A percentile compares a stretch with the other conserved stretches of the same genome.
Evolutionary conservation across 2,797 vertebrate species (phyloP).

Genomic region (Macropus fuliginosus): DNA sequence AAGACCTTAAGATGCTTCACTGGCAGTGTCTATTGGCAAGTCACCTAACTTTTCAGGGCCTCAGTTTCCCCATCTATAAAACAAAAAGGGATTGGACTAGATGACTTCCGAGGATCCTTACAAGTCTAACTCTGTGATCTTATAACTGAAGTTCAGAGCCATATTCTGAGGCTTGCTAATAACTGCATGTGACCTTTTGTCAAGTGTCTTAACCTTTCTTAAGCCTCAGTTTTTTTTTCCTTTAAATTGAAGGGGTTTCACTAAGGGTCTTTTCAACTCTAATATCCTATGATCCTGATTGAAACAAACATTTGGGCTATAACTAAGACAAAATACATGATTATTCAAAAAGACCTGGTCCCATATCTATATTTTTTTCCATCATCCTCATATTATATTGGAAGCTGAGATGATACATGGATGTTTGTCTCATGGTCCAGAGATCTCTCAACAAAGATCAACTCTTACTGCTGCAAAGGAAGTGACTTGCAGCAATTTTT

Average conservation of each 20-base stretch:
- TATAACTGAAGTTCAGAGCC: neutral
- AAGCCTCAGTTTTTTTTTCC: too few species aligned
- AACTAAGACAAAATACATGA: neutral
- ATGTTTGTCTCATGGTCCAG: neutral
- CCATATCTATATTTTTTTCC: neutral
- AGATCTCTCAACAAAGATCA: neutral
- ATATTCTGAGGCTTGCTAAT: neutral
- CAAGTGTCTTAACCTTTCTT: neutral
- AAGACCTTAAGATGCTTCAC: neutral
- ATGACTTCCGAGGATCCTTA: neutral
- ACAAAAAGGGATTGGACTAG: neutral
- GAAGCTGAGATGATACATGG: neutral
- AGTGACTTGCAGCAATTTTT: neutral
- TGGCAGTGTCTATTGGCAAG: neutral
- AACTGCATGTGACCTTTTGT: neutral
- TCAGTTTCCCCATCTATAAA: neutral
- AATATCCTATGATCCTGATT: neutral
- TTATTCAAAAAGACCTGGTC: neutral
- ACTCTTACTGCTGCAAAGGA: neutral
- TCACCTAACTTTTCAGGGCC: neutral
- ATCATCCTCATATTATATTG: neutral
- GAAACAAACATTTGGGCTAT: neutral
- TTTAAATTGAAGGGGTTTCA: too few species aligned
- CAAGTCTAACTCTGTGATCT: neutral
- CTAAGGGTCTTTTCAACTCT: neutral